A percentile compares a stretch with the other conserved stretches of the same genome.
These are phyloP conservation scores for Felis catus DNA, from an alignment of 2,113 vertebrate species.

Conservation along the genomic window DNA sequence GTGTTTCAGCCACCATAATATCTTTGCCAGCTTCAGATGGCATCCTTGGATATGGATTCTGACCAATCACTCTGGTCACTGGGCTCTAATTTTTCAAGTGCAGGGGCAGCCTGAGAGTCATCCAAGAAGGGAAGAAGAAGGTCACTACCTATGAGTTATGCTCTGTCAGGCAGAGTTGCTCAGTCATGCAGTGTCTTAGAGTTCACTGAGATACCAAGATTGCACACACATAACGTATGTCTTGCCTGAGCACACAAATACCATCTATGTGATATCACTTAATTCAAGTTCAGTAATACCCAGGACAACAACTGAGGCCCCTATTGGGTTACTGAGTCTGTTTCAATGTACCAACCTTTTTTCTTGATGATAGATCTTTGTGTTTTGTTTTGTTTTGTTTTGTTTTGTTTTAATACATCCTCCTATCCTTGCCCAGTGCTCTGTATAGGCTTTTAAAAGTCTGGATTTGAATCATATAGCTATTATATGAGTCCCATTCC, in stretches of 20 bases:
- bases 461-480: background rate
- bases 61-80: background rate
- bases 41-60: background rate
- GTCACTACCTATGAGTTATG: background rate
- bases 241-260: background rate
- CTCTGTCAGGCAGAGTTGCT: background rate
- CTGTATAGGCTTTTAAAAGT: background rate
- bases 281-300: background rate
- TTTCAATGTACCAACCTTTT: background rate
- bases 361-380: background rate
- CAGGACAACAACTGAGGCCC: background rate
- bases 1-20: background rate
- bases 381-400: background rate
- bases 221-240: background rate
- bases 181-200: background rate
- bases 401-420: background rate
- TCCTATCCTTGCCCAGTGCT: background rate
- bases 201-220: background rate
- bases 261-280: background rate
- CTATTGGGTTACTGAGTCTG: background rate
- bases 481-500: background rate
- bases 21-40: background rate
- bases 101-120: background rate
- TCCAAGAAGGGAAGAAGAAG: background rate
- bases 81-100: background rate